A percentile compares a stretch with the other conserved stretches of the same genome.
These are phyloP conservation scores for Heliconius melpomene DNA, from an alignment of 1,140 invertebrate genomes.

Conservation along the genomic window DNA sequence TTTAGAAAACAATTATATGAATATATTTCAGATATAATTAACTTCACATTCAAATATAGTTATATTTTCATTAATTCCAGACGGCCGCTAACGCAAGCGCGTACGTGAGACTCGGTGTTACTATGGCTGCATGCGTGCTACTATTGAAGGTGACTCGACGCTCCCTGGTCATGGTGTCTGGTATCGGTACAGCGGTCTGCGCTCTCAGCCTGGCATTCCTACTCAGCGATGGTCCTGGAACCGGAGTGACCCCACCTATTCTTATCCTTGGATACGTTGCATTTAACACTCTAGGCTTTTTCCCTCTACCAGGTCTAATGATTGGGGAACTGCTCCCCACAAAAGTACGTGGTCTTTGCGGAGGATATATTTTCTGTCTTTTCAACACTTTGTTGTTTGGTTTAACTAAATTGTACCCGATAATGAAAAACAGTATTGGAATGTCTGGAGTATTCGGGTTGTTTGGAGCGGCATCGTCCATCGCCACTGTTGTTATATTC, in stretches of 20 bases:
- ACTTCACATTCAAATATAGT: neutral
- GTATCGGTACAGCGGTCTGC: constrained; percentile 83
- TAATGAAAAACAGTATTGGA: constrained; percentile 82
- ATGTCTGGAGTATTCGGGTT: constrained; percentile 84
- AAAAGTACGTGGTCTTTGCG: constrained; percentile 84
- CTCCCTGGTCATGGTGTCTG: constrained; percentile 83
- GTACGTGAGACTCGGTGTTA: constrained; percentile 83
- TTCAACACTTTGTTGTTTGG: constrained; percentile 86
- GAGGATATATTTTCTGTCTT: constrained; percentile 86
- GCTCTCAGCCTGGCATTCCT: constrained; percentile 83
- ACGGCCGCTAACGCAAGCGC: constrained; percentile 85
- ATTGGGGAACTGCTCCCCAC: constrained; percentile 87
- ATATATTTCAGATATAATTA: neutral
- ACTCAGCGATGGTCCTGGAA: constrained; percentile 71
- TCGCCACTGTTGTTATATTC: constrained; percentile 86
- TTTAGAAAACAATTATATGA: neutral
- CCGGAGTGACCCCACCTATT: constrained; percentile 74
- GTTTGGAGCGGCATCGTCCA: constrained; percentile 85
- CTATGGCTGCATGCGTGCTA: constrained; percentile 83
- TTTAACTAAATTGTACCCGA: constrained; percentile 87
- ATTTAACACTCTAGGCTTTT: constrained; percentile 86
- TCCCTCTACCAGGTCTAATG: constrained; percentile 87
- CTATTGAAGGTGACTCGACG: constrained; percentile 84
- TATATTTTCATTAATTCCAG: constrained; percentile 46
- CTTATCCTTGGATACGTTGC: constrained; percentile 85